Percentiles rank a stretch among this genome's conserved stretches.
phyloP scores from a whole-genome alignment of 2,888 invertebrate species.

The Suillia variegata region DNA sequence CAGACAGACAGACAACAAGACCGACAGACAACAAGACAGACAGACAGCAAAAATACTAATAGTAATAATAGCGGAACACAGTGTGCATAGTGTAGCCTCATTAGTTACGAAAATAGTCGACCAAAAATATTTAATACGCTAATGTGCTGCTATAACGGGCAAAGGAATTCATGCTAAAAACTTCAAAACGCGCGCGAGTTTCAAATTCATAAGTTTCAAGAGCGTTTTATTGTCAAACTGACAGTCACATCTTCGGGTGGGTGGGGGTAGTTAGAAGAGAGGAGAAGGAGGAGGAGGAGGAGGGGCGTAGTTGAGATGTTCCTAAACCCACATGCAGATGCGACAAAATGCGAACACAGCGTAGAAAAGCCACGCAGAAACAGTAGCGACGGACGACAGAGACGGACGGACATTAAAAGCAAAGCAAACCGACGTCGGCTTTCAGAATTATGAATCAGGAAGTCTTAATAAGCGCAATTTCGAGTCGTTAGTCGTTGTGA shows the following conservation, averaged over 20 bases:
- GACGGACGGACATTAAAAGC: neutral
- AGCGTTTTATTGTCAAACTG: neutral
- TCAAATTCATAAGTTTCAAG: neutral
- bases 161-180: neutral
- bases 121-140: slow-evolving; percentile 9
- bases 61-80: too few species aligned
- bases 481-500: slow-evolving; percentile 43
- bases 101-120: too few species aligned
- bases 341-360: too few species aligned
- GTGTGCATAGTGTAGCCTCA: too few species aligned
- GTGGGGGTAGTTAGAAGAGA: too few species aligned
- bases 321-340: too few species aligned
- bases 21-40: neutral
- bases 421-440: neutral
- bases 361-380: neutral
- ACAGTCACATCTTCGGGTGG: too few species aligned
- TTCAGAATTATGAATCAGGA: slow-evolving; percentile 41
- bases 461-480: slow-evolving; percentile 54
- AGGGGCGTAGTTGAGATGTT: too few species aligned
- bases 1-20: too few species aligned
- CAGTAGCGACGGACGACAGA: neutral
- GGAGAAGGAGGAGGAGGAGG: too few species aligned
- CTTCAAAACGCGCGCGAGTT: neutral
- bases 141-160: neutral
- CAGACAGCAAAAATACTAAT: slow-evolving; percentile 1